Evolutionary conservation across 2,888 invertebrate genomes (phyloP).

Genomic region (Hipparchia sbordonii): DNA sequence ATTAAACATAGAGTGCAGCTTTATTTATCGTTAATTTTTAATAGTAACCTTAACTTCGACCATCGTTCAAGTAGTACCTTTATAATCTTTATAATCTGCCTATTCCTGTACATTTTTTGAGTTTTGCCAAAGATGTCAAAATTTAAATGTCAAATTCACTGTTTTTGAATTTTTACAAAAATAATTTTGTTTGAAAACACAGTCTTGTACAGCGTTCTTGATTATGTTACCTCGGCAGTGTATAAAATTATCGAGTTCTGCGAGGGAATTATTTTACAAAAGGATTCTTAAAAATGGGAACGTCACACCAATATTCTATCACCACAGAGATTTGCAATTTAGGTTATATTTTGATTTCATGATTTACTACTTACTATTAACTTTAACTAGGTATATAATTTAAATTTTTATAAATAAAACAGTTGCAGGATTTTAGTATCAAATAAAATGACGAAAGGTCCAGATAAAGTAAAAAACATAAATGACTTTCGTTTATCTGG

Average conservation of each 20-base stretch:
- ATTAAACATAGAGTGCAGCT: too few species aligned
- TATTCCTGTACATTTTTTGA: too few species aligned
- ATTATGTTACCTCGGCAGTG: constrained; percentile 63
- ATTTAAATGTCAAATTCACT: too few species aligned
- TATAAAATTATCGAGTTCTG: constrained; percentile 55
- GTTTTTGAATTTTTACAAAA: too few species aligned
- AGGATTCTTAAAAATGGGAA: constrained; percentile 45
- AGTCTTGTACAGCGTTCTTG: constrained; percentile 26
- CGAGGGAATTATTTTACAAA: constrained; percentile 48
- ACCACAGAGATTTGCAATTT: constrained; percentile 32
- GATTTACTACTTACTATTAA: neutral
- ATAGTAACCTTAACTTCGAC: too few species aligned
- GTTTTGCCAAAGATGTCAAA: too few species aligned
- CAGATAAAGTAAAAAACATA: constrained; percentile 13
- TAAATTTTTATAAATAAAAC: neutral
- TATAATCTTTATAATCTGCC: too few species aligned
- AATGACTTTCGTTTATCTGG: constrained; percentile 39
- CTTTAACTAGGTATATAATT: neutral
- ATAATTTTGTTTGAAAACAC: neutral
- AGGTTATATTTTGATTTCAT: constrained; percentile 46
- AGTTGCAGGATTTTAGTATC: constrained; percentile 27
- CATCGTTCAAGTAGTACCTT: too few species aligned
- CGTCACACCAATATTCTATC: constrained; percentile 35
- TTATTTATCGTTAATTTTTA: too few species aligned
- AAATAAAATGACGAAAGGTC: neutral